These are phyloP conservation scores for Sturnus vulgaris DNA, from an alignment of 2,113 vertebrate genomes.

Conservation along the genomic window DNA sequence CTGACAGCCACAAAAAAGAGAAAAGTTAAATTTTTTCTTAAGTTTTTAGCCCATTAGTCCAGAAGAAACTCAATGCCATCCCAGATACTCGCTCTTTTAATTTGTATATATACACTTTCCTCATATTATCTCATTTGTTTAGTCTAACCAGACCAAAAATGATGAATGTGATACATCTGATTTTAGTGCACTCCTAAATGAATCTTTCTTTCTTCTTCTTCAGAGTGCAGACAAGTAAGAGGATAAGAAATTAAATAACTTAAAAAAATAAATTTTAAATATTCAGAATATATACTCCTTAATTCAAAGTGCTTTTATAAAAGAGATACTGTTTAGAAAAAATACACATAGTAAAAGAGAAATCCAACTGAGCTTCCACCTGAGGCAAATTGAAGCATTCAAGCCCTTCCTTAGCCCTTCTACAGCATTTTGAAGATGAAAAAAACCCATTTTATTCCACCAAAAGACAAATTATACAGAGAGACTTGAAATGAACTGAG, in stretches of 20 bases:
- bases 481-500: background rate
- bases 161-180: background rate
- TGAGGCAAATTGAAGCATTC: background rate
- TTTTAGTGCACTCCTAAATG: background rate
- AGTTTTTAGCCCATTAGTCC: background rate
- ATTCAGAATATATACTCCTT: background rate
- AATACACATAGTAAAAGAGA: background rate
- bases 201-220: background rate
- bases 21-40: background rate
- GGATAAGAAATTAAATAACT: background rate
- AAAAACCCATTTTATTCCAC: background rate
- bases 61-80: background rate
- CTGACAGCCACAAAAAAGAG: background rate
- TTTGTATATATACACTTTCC: background rate
- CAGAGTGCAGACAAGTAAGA: background rate
- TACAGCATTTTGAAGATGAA: background rate
- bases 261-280: background rate
- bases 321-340: background rate
- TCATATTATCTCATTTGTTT: background rate
- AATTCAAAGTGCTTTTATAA: background rate
- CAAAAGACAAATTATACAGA: background rate
- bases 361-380: background rate
- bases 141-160: background rate
- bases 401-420: background rate
- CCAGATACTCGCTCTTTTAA: background rate